Evolutionary conservation across 2,797 vertebrate genomes (phyloP).

Genomic region (Centropyge bicolor): DNA sequence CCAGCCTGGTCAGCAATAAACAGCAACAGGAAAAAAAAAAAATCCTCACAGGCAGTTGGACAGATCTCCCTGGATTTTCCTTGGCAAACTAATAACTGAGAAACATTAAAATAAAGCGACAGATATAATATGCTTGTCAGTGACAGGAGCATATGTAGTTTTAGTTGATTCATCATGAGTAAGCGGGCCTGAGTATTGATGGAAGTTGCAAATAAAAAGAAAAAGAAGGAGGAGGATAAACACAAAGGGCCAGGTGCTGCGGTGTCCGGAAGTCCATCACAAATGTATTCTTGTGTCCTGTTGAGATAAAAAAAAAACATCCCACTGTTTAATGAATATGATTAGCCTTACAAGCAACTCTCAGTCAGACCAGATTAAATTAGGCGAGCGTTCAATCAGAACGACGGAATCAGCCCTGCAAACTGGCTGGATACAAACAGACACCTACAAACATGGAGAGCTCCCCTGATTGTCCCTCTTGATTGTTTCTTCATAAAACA

Average conservation of each 20-base stretch:
- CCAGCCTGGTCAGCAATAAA: constrained; percentile 28
- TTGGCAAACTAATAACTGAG: background rate
- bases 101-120: background rate
- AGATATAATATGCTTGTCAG: background rate
- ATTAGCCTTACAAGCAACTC: constrained; percentile 33
- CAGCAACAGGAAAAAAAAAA: background rate
- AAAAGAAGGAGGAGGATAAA: background rate
- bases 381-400: constrained; percentile 43
- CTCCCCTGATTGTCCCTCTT: constrained; percentile 42
- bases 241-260: background rate
- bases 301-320: background rate
- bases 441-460: constrained; percentile 20
- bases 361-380: constrained; percentile 43
- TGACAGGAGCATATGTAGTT: background rate
- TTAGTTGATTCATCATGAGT: background rate
- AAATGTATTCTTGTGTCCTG: background rate
- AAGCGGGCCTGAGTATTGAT: background rate
- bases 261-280: background rate
- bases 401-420: constrained; percentile 14
- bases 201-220: background rate
- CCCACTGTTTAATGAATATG: constrained; percentile 39
- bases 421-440: constrained; percentile 36
- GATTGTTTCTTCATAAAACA: constrained; percentile 62
- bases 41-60: background rate
- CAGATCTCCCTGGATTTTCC: background rate